phyloP scores from a whole-genome alignment of 2,888 invertebrate species.

The Drosophila pseudotakahashii region DNA sequence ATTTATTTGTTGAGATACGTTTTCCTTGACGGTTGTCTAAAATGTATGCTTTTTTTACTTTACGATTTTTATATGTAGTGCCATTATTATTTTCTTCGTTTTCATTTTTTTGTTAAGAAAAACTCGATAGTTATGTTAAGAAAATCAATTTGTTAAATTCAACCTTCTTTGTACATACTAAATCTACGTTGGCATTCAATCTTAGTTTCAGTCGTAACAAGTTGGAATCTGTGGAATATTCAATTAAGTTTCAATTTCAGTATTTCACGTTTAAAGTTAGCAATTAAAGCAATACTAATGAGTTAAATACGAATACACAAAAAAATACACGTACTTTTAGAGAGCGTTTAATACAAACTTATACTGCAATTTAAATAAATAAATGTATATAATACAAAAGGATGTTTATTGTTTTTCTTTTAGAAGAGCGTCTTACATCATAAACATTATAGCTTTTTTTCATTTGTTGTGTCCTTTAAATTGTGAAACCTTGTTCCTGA shows the following conservation, averaged over 20 bases:
- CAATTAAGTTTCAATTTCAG: constrained; percentile 65
- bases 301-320: constrained; percentile 32
- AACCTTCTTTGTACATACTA: constrained; percentile 62
- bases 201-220: constrained; percentile 25
- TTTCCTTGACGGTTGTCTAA: constrained; percentile 14
- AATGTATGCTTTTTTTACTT: constrained; percentile 31
- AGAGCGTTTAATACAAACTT: constrained; percentile 39
- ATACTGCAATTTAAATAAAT: constrained; percentile 57
- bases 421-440: background rate
- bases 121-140: constrained; percentile 37
- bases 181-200: constrained; percentile 36
- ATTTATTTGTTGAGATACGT: constrained; percentile 26
- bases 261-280: constrained; percentile 55
- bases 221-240: constrained; percentile 27
- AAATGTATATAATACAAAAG: constrained; percentile 54
- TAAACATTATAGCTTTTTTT: background rate
- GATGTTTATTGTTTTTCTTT: background rate
- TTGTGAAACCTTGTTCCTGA: constrained; percentile 7
- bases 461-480: background rate
- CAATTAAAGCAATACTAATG: constrained; percentile 66
- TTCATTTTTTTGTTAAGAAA: constrained; percentile 42
- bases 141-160: constrained; percentile 11
- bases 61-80: constrained; percentile 59
- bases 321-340: constrained; percentile 39
- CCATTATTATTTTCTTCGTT: constrained; percentile 59